Conservation (phyloP, 2,888 invertebrate species). For the Agapetus fuscipes region DNA sequence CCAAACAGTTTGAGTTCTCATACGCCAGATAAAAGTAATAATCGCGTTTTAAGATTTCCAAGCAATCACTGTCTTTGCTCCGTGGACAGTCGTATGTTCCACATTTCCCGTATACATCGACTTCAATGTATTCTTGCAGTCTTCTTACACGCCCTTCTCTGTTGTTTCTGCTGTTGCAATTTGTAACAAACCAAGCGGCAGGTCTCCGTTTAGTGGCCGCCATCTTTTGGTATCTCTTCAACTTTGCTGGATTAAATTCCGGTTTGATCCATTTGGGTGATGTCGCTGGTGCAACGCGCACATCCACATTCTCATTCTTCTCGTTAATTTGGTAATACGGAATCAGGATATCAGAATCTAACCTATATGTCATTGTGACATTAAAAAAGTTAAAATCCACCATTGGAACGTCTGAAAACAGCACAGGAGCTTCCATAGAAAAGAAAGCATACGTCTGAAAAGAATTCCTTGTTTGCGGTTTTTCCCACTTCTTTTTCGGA, state of each 20-base stretch:
- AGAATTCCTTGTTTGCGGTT: slow-evolving; percentile 23
- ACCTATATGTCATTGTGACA: slow-evolving; percentile 45
- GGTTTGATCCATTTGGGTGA: slow-evolving; percentile 24
- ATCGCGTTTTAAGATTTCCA: slow-evolving; percentile 25
- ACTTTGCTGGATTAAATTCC: slow-evolving; percentile 23
- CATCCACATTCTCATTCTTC: slow-evolving; percentile 24
- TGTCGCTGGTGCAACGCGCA: slow-evolving; percentile 26
- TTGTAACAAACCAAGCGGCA: slow-evolving; percentile 35
- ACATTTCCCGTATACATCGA: slow-evolving; percentile 31
- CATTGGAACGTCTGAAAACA: slow-evolving; percentile 29
- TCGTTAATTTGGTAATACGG: slow-evolving; percentile 32
- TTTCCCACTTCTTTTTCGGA: background rate
- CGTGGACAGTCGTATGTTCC: slow-evolving; percentile 29
- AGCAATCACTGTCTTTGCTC: slow-evolving; percentile 27
- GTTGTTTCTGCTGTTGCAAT: slow-evolving; percentile 28
- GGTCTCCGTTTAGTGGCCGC: too few species aligned
- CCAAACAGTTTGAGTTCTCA: slow-evolving; percentile 32
- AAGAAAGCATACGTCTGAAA: slow-evolving; percentile 42
- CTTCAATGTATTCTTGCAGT: slow-evolving; percentile 25
- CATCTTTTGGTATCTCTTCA: too few species aligned
- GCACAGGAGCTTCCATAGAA: slow-evolving; percentile 35
- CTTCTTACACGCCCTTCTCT: slow-evolving; percentile 28
- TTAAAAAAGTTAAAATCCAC: too few species aligned
- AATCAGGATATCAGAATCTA: slow-evolving; percentile 41
- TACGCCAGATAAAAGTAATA: slow-evolving; percentile 36